A percentile compares a stretch with the other conserved stretches of the same genome.
These are phyloP conservation scores for Sebastes wilsoni DNA, from an alignment of 2,797 vertebrate genomes.

Conservation along the genomic window DNA sequence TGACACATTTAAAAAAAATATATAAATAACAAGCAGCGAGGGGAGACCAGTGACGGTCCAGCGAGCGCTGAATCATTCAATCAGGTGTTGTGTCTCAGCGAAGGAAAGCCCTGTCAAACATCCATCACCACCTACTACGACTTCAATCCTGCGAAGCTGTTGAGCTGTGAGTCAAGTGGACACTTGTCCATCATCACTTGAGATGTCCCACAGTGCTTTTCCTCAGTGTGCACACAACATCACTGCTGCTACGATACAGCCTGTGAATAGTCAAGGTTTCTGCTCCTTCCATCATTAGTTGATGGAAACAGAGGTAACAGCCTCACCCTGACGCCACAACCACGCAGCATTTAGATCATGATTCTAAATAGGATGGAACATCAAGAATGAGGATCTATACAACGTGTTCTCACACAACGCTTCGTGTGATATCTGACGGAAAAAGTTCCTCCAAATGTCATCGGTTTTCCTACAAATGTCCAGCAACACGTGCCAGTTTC, in stretches of 20 bases:
- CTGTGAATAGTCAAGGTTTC: background rate
- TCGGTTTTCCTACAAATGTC: too few relatives aligned
- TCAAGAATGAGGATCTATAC: too few relatives aligned
- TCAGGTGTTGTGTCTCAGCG: background rate
- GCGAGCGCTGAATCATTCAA: background rate
- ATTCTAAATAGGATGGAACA: background rate
- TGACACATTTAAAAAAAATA: background rate
- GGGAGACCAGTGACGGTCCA: background rate
- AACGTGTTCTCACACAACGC: too few relatives aligned
- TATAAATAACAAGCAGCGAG: background rate
- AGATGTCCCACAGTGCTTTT: background rate
- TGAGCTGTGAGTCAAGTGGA: background rate
- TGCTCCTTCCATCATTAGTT: too few relatives aligned
- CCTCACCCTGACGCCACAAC: background rate
- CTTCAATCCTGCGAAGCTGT: background rate
- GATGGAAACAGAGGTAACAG: background rate
- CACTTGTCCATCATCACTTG: background rate
- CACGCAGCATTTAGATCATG: background rate
- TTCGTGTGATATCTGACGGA: too few relatives aligned
- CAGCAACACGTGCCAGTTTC: too few relatives aligned
- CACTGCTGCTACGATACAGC: background rate
- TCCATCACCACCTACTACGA: background rate
- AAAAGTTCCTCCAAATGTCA: too few relatives aligned
- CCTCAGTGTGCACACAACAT: background rate
- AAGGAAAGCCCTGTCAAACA: background rate